phyloP scores from a whole-genome alignment of 1,140 invertebrate species.

The Lamellibrachia luymesi region DNA sequence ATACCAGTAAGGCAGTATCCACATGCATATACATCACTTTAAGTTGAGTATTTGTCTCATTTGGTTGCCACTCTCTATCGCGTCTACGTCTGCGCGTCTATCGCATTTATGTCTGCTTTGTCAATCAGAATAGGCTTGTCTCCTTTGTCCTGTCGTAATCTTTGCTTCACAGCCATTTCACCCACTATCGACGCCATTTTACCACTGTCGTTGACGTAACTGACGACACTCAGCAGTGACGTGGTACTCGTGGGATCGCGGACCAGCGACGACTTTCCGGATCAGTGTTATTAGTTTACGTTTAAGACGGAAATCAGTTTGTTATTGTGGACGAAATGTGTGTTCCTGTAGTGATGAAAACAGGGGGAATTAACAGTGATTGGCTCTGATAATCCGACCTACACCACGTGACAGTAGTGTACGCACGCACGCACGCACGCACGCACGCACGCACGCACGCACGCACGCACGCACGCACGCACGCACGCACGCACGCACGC shows the following conservation, averaged over 20 bases:
- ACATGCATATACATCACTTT: too few relatives aligned
- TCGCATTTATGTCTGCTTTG: not conserved
- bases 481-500: constrained; percentile 27
- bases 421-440: not conserved
- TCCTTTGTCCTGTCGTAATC: not conserved
- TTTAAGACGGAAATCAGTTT: constrained; percentile 1
- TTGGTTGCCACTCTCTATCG: too few relatives aligned
- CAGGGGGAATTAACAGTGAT: not conserved
- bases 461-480: constrained; percentile 15
- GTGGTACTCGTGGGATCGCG: not conserved
- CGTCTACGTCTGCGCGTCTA: not conserved
- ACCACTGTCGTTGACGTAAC: not conserved
- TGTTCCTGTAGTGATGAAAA: not conserved
- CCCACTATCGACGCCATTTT: not conserved
- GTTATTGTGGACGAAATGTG: not conserved
- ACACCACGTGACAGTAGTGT: not conserved
- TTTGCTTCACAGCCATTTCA: not conserved
- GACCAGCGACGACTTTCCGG: not conserved
- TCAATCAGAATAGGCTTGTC: not conserved
- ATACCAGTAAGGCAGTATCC: too few relatives aligned
- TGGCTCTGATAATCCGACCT: not conserved
- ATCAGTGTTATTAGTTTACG: not conserved
- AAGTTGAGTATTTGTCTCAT: too few relatives aligned
- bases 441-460: not conserved
- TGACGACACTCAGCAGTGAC: not conserved